Base-by-base conservation (phyloP, 2,797 vertebrate genomes). In the Dendrocincla tyrannina region DNA sequence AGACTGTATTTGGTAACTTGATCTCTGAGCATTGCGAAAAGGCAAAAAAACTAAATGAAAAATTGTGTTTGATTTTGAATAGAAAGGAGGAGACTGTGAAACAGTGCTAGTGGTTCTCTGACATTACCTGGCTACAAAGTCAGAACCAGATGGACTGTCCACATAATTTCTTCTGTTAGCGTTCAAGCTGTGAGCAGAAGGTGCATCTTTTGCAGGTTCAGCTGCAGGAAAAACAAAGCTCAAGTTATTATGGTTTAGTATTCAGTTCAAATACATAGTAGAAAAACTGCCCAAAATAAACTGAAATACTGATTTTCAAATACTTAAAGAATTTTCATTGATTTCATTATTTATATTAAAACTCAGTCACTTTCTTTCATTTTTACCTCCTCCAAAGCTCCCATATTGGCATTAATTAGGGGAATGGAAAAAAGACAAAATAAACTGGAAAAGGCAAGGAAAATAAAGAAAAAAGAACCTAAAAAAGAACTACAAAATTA, bases 161-260 rank as follows among this genome's bases (percentile, higher is more conserved):
- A 98, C 91, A 72, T 99, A 98, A 91, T 98, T 99, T 95, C 98
- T 98, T 96, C 98, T 99, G 78, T 98, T 99, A 68, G 97, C 97
- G 86, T 98, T 99, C 91, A 98, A 98, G 88, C 98, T 98, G 85
- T 98, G 98, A 91, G 98, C 91, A 49, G 97, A 97, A 89, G 98
- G 97, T 39, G 97, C 85, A 63, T 98, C 98, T 97, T 98, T 99
- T 86, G 98, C 70, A 58, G 98, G 76, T 75, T 98, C 99, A 98
- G 97, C 97, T 94, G 60, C 77, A 94, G 47, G 32, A 97, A 95
- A 30, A 91, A 88, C 39, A 53, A 89, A 96, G 32, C 11, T 79
- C 63, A 93, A 64, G 76, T 93, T 41, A 85, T 24, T 55, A 33
- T 3, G 62, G 15, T 46, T 91, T 33, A 77, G 10, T 39, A 37